A percentile compares a stretch with the other conserved stretches of the same genome.
phyloP scores from a whole-genome alignment of 2,797 vertebrate species.

The Cuniculus paca region DNA sequence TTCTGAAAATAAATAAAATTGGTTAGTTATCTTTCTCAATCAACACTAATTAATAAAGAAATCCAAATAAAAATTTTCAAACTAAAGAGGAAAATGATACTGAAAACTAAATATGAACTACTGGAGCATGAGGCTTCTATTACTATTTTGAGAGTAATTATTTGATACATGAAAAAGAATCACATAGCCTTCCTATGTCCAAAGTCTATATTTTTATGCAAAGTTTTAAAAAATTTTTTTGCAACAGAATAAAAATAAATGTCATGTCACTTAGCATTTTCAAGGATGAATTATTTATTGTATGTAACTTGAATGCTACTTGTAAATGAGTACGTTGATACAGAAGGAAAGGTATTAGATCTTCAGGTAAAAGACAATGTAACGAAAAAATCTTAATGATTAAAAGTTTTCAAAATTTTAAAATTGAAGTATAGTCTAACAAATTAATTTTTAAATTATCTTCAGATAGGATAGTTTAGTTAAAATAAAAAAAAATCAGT shows the following conservation, averaged over 20 bases:
- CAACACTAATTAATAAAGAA: background rate
- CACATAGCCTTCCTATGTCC: background rate
- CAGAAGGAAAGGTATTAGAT: background rate
- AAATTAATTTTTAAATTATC: background rate
- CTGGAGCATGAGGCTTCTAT: background rate
- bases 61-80: slow-evolving; percentile 7
- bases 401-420: background rate
- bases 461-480: background rate
- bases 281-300: slow-evolving; percentile 33
- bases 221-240: slow-evolving; percentile 4
- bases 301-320: background rate
- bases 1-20: slow-evolving; percentile 47
- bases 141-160: slow-evolving; percentile 47
- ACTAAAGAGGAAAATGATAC: background rate
- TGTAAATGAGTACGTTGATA: background rate
- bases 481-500: background rate
- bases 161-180: background rate
- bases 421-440: background rate
- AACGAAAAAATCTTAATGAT: background rate
- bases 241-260: slow-evolving; percentile 36
- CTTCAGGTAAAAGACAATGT: slow-evolving; percentile 34
- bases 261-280: slow-evolving; percentile 45
- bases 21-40: slow-evolving; percentile 27
- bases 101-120: background rate
- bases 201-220: background rate